Evolutionary conservation across 2,797 vertebrate species (phyloP).

Genomic region (Dallia pectoralis): DNA sequence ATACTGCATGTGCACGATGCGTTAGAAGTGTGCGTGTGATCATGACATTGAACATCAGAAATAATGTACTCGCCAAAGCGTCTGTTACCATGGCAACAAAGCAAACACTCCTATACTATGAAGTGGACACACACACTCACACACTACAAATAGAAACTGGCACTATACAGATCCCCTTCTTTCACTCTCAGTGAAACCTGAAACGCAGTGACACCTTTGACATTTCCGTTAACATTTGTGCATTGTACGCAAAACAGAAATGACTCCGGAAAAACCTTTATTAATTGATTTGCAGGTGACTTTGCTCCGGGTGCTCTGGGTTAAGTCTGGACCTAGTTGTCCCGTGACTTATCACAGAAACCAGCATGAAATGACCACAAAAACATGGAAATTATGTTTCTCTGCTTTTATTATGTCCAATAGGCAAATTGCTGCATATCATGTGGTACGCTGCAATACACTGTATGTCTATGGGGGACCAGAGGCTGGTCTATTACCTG

Average conservation of each 20-base stretch:
- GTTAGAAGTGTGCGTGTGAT: neutral
- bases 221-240: constrained; percentile 6
- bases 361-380: neutral
- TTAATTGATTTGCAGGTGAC: constrained; percentile 4
- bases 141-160: neutral
- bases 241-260: neutral
- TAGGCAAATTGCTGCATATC: neutral
- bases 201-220: neutral
- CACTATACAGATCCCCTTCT: neutral
- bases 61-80: neutral
- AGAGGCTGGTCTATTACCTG: no score
- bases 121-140: neutral
- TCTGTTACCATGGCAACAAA: constrained; percentile 10
- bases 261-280: neutral
- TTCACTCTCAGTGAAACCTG: neutral
- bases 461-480: no score
- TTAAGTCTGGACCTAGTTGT: neutral
- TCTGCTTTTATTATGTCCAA: neutral
- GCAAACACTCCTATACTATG: constrained; percentile 7
- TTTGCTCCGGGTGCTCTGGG: neutral
- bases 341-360: neutral
- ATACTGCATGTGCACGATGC: neutral
- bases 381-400: neutral
- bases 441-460: constrained; percentile 2
- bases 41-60: constrained; percentile 1